A percentile compares a stretch with the other conserved stretches of the same genome.
These are phyloP conservation scores for Alosa alosa DNA, from an alignment of 2,113 vertebrate species.

Conservation along the genomic window DNA sequence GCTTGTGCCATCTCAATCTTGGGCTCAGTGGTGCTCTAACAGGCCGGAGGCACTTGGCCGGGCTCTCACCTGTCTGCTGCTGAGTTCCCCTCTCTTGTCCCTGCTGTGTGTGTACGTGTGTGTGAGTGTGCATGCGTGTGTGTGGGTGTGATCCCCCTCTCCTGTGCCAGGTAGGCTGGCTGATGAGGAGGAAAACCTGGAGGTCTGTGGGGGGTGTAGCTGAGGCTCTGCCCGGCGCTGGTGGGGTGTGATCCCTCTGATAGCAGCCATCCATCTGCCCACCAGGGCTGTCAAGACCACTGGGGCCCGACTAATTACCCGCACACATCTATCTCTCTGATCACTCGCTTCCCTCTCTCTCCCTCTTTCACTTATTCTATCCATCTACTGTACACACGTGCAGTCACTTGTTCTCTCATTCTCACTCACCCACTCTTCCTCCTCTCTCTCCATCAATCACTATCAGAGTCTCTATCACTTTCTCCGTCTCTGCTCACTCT, in stretches of 20 bases:
- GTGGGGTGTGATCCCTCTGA: conserved; percentile 61
- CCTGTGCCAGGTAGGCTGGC: not conserved
- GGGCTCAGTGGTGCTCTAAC: not conserved
- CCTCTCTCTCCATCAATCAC: not conserved
- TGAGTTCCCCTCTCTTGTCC: not conserved
- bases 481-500: no score
- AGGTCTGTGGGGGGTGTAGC: not conserved
- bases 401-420: not conserved
- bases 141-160: conserved; percentile 24
- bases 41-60: not conserved
- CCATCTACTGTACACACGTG: not conserved
- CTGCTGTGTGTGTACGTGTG: conserved; percentile 17
- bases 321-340: conserved; percentile 61
- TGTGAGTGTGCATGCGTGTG: conserved; percentile 13
- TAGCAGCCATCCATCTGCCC: conserved; percentile 71
- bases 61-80: not conserved
- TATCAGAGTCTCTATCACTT: not conserved
- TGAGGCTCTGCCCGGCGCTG: not conserved
- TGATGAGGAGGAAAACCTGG: not conserved
- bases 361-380: conserved; percentile 17
- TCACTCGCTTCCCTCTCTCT: conserved; percentile 39
- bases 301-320: conserved; percentile 63
- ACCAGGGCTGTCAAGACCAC: conserved; percentile 62
- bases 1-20: not conserved
- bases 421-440: not conserved